Evolutionary conservation across 2,797 vertebrate genomes (phyloP).

Genomic region (Tympanoctomys barrerae): DNA sequence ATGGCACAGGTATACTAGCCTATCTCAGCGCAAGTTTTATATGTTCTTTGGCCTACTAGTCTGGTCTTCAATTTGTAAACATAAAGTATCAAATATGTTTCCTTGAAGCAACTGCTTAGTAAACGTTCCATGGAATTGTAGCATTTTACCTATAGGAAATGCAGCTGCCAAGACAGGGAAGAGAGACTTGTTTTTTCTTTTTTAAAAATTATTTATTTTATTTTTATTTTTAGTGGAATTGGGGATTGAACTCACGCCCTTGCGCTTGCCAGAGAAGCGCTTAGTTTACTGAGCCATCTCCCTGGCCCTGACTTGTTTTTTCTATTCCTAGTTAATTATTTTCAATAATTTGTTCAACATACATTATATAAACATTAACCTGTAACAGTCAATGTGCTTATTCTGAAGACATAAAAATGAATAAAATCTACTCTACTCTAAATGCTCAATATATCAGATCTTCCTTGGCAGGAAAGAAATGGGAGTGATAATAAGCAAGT

Average conservation of each 20-base stretch:
- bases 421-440: background rate
- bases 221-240: too few species aligned
- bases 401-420: conserved; percentile 9
- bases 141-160: background rate
- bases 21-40: background rate
- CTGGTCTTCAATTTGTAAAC: background rate
- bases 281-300: too few species aligned
- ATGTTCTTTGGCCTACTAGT: background rate
- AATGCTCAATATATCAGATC: background rate
- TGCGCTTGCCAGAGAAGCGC: too few species aligned
- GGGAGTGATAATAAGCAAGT: background rate
- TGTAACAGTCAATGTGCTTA: background rate
- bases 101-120: background rate
- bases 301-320: background rate
- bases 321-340: background rate
- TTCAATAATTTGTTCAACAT: conserved; percentile 18
- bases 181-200: background rate
- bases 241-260: too few species aligned
- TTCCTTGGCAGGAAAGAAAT: background rate
- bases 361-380: background rate
- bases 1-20: background rate
- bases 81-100: background rate
- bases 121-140: background rate
- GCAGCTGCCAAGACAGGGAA: background rate
- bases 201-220: too few species aligned